phyloP scores from a whole-genome alignment of 2,797 vertebrate species.

The Protonibea diacanthus region DNA sequence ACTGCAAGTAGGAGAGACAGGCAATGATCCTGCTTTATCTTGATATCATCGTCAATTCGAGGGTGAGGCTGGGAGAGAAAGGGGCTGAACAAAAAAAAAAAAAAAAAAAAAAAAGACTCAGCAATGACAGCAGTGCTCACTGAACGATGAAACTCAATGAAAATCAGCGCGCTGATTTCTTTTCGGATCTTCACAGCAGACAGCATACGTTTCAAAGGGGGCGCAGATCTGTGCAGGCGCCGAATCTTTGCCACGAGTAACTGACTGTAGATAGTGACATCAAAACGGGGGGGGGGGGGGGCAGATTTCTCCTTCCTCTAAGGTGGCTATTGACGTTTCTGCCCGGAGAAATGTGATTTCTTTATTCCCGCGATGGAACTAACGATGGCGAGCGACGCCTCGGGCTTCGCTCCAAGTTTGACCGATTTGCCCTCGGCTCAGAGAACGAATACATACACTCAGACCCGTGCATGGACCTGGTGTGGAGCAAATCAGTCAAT shows the following conservation, averaged over 20 bases:
- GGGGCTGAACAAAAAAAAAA: slow-evolving; percentile 38
- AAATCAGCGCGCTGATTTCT: slow-evolving; percentile 28
- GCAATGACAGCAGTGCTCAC: slow-evolving; percentile 52
- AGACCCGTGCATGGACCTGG: background rate
- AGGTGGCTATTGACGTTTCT: slow-evolving; percentile 17
- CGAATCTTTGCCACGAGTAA: slow-evolving; percentile 19
- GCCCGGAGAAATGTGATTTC: slow-evolving; percentile 22
- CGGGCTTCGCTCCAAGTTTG: background rate
- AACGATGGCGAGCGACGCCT: slow-evolving; percentile 1
- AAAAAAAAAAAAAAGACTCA: slow-evolving; percentile 43
- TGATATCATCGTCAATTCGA: slow-evolving; percentile 43
- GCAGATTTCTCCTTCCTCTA: slow-evolving; percentile 21
- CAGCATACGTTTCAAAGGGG: slow-evolving; percentile 36
- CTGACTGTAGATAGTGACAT: slow-evolving; percentile 31
- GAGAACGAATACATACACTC: background rate
- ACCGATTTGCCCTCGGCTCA: background rate
- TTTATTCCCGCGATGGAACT: slow-evolving; percentile 14
- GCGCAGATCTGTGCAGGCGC: slow-evolving; percentile 7
- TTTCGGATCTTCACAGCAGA: slow-evolving; percentile 31
- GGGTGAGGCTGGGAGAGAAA: slow-evolving; percentile 26
- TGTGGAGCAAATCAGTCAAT: background rate
- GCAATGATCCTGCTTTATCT: slow-evolving; percentile 37
- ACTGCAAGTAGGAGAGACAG: slow-evolving; percentile 32
- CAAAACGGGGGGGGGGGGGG: too few species aligned
- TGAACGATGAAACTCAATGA: slow-evolving; percentile 41